phyloP scores from a whole-genome alignment of 2,797 vertebrate genomes.

The Botia almorhae region DNA sequence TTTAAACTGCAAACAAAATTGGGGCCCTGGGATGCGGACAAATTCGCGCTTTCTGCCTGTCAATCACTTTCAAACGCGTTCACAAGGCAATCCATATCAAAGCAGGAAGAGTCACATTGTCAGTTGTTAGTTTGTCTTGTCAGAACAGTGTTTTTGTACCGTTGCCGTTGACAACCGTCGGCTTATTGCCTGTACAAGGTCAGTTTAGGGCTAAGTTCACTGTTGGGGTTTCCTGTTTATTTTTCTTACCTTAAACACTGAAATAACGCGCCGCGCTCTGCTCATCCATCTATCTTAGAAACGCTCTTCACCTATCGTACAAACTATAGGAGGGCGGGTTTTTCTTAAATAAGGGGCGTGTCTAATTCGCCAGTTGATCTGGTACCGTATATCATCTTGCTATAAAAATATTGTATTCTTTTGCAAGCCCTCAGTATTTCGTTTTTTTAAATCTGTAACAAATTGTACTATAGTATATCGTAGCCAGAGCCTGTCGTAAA shows the following conservation, averaged over 20 bases:
- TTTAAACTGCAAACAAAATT: background rate
- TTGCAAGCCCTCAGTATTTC: too few species aligned
- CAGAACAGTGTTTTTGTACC: background rate
- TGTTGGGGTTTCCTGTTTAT: background rate
- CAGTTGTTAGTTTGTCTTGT: background rate
- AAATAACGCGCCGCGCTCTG: background rate
- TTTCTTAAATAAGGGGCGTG: too few species aligned
- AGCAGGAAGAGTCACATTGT: background rate
- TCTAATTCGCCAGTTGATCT: too few species aligned
- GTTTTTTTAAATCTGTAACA: too few species aligned
- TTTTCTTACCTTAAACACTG: background rate
- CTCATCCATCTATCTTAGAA: too few species aligned
- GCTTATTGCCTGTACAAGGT: background rate
- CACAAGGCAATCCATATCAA: too few species aligned
- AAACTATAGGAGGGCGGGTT: too few species aligned
- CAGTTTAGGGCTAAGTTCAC: background rate
- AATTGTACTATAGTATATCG: too few species aligned
- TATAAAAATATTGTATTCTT: too few species aligned
- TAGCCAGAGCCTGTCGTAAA: too few species aligned
- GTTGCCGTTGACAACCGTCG: background rate
- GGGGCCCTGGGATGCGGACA: background rate
- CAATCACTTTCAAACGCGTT: background rate
- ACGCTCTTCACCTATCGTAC: too few species aligned
- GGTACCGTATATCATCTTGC: too few species aligned
- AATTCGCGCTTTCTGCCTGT: background rate